Conservation (phyloP, 2,113 vertebrate species). For the Murina feae region DNA sequence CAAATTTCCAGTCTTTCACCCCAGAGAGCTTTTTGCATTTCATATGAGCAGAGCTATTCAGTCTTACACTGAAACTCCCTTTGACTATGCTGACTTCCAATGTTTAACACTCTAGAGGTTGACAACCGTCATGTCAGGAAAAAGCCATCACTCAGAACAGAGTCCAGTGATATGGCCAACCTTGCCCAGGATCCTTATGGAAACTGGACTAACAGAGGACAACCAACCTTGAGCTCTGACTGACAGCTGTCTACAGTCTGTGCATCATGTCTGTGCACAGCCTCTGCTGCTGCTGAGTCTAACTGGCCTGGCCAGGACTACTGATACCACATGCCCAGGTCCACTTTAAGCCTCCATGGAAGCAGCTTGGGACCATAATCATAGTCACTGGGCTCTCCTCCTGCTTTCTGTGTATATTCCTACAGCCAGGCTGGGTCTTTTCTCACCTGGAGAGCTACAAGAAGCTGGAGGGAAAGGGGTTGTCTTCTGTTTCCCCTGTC, state of each 20-base stretch:
- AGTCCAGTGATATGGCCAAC: neutral
- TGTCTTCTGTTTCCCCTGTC: neutral
- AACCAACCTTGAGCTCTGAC: neutral
- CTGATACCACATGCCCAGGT: neutral
- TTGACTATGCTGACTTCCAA: neutral
- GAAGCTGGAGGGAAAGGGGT: slow-evolving; percentile 61
- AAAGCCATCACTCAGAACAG: neutral
- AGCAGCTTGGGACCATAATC: neutral
- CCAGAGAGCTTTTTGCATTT: neutral
- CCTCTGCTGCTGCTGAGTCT: neutral
- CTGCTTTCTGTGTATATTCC: slow-evolving; percentile 61
- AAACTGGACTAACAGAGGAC: neutral
- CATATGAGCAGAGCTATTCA: neutral
- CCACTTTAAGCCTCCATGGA: neutral
- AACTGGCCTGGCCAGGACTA: neutral
- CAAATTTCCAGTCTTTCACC: neutral
- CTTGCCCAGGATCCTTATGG: neutral
- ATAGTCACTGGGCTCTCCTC: slow-evolving; percentile 35
- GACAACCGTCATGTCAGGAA: neutral
- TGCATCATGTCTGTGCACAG: neutral
- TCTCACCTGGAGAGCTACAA: slow-evolving; percentile 70
- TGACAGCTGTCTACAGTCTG: neutral
- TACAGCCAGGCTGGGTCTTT: slow-evolving; percentile 60
- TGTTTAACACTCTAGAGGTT: neutral
- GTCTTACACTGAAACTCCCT: neutral